Evolutionary conservation across 2,888 invertebrate species (phyloP), one percentile per base, ranked within the genome.

Genomic region (Thereva unica): DNA sequence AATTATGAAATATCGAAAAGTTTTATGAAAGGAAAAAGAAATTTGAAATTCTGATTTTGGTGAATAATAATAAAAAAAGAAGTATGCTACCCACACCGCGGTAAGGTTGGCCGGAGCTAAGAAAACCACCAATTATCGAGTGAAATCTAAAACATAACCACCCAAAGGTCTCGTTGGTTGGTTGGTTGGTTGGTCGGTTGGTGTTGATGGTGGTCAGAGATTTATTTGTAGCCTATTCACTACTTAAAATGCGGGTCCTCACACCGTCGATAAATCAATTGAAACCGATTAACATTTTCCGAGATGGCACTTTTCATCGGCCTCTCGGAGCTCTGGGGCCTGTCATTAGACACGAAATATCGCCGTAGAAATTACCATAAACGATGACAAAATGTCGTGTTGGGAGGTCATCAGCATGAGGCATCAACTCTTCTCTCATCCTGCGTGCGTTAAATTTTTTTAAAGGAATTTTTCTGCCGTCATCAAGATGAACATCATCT

Each of bases 281-380:
- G 53, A 53, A 10, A 53, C 23, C 53, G 53, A 53, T 53, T 53
- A 53, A 53, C 53, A 53, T 53, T 38, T 53, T 53, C 53, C 38
- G 38, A 40, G n/a, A 53, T 38, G 37, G 53, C 38, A 37, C 37
- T 53, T 53, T 52, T 53, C 53, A 23, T 23, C 23, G 23, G 23
- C 23, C 23, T 23, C 23, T 23, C 23, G 23, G n/a, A 40, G 38
- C 53, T n/a, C n/a, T 10, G 53, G 10, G 53, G 53, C 38, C 37
- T 37, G 38, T 40, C 4, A 53, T 53, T 53, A 38, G 38, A 53
- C 37, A 53, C 38, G 23, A 53, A 53, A 53, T 53, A 53, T 38
- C 37, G 38, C 8, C 38, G 53, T 23, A 10, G 10, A 53, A 53
- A 53, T 53, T 53, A 53, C 53, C 53, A 53, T 53, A 53, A 53